Conservation (phyloP, 2,797 vertebrate species). For the Thunnus albacares region DNA sequence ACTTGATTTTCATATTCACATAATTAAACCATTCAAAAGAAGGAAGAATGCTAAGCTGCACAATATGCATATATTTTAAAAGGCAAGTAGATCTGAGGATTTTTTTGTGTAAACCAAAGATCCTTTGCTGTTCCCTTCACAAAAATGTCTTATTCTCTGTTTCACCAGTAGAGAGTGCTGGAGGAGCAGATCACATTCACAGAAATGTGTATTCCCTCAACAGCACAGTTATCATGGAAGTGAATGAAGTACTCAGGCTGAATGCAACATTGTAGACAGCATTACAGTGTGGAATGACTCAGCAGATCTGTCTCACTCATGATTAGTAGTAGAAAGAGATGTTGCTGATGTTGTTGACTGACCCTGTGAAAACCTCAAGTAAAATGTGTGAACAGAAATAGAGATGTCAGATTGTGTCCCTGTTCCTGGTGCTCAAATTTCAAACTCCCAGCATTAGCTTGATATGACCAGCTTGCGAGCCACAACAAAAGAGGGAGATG, state of each 20-base stretch:
- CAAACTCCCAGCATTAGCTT: conserved; percentile 46
- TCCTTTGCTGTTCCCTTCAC: neutral
- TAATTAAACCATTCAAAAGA: too few relatives aligned
- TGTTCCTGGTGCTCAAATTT: conserved; percentile 70
- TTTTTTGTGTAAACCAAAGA: neutral
- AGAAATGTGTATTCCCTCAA: neutral
- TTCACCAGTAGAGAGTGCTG: conserved; percentile 69
- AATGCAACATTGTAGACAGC: conserved; percentile 14
- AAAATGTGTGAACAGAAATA: conserved; percentile 65
- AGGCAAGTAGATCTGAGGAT: neutral
- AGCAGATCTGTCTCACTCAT: conserved; percentile 46
- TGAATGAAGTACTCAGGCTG: conserved; percentile 18
- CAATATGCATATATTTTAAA: neutral
- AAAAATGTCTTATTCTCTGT: neutral
- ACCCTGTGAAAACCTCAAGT: conserved; percentile 34
- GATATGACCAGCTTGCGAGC: too few relatives aligned
- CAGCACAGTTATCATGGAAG: conserved; percentile 1
- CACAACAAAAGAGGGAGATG: too few relatives aligned
- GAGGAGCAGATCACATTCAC: conserved; percentile 20
- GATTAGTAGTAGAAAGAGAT: conserved; percentile 7
- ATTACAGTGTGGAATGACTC: conserved; percentile 43
- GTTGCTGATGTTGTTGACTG: conserved; percentile 38
- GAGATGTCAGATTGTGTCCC: conserved; percentile 52
- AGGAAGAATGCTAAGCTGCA: neutral
- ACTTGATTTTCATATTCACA: too few relatives aligned